A percentile compares a stretch with the other conserved stretches of the same genome.
These are phyloP conservation scores for Cerceris rybyensis DNA, from an alignment of 2,888 invertebrate genomes.

Conservation along the genomic window DNA sequence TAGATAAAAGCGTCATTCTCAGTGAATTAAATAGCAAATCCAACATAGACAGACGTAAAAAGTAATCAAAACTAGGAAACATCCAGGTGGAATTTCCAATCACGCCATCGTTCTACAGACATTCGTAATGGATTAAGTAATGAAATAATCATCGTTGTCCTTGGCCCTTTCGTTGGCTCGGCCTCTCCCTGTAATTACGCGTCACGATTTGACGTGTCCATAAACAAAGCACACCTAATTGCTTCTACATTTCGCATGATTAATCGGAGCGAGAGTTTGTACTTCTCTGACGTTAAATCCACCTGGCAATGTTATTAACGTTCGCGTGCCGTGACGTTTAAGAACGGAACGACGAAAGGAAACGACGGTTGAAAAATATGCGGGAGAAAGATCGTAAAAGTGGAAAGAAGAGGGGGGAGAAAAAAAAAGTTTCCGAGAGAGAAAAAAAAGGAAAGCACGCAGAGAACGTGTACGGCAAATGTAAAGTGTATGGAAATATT, in stretches of 20 bases:
- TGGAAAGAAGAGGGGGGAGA: background rate
- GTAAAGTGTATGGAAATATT: background rate
- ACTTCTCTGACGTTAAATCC: slow-evolving; percentile 7
- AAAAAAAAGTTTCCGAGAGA: background rate
- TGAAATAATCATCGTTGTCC: slow-evolving; percentile 15
- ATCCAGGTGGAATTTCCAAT: background rate
- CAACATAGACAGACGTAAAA: background rate
- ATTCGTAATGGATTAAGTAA: slow-evolving; percentile 7
- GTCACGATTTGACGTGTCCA: slow-evolving; percentile 9
- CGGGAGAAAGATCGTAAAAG: background rate
- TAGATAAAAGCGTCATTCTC: too few species aligned
- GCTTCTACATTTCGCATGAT: slow-evolving; percentile 16
- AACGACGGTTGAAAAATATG: background rate
- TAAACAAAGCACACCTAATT: slow-evolving; percentile 19
- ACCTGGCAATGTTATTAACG: background rate
- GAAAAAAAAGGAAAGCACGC: background rate
- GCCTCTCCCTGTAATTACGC: slow-evolving; percentile 6
- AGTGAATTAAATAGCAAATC: too few species aligned
- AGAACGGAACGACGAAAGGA: background rate
- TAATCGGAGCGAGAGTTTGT: slow-evolving; percentile 7
- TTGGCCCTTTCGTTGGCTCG: background rate
- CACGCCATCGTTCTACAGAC: background rate
- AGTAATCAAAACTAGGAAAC: background rate
- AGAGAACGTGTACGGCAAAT: background rate
- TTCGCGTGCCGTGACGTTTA: slow-evolving; percentile 4